Evolutionary conservation across 2,888 invertebrate species (phyloP).

Genomic region (Cheilosia soror): DNA sequence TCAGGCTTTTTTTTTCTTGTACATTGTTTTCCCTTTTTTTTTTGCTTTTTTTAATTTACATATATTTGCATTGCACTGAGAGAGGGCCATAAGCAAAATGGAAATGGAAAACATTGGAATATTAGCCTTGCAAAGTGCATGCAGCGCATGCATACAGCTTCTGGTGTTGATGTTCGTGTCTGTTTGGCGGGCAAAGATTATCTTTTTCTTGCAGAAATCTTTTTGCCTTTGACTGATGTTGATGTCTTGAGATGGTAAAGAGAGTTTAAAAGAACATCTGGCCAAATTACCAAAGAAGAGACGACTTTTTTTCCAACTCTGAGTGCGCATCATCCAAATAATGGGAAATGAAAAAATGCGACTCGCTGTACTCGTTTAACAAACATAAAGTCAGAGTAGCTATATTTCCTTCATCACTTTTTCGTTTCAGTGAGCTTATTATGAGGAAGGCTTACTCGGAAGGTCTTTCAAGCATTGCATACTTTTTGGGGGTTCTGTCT

Average conservation of each 20-base stretch:
- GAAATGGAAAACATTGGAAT: slow-evolving; percentile 20
- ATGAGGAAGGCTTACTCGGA: too few relatives aligned
- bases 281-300: background rate
- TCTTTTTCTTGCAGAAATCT: background rate
- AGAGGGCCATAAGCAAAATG: background rate
- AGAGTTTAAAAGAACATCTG: slow-evolving; percentile 4
- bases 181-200: slow-evolving; percentile 46
- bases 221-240: background rate
- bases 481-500: too few relatives aligned
- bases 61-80: slow-evolving; percentile 38
- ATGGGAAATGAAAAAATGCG: too few relatives aligned
- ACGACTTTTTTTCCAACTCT: background rate
- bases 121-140: slow-evolving; percentile 50
- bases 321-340: background rate
- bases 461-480: too few relatives aligned
- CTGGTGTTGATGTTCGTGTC: slow-evolving; percentile 59
- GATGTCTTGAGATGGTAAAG: background rate
- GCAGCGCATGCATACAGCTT: slow-evolving; percentile 19
- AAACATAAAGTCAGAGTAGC: too few relatives aligned
- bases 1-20: slow-evolving; percentile 33
- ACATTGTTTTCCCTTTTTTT: slow-evolving; percentile 53
- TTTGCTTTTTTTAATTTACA: slow-evolving; percentile 18
- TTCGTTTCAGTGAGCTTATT: too few relatives aligned
- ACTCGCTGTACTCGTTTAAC: too few relatives aligned
- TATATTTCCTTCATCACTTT: too few relatives aligned